Evolutionary conservation across 2,888 invertebrate genomes (phyloP), one percentile per base, ranked within the genome.

Genomic region (Perdita meconis): DNA sequence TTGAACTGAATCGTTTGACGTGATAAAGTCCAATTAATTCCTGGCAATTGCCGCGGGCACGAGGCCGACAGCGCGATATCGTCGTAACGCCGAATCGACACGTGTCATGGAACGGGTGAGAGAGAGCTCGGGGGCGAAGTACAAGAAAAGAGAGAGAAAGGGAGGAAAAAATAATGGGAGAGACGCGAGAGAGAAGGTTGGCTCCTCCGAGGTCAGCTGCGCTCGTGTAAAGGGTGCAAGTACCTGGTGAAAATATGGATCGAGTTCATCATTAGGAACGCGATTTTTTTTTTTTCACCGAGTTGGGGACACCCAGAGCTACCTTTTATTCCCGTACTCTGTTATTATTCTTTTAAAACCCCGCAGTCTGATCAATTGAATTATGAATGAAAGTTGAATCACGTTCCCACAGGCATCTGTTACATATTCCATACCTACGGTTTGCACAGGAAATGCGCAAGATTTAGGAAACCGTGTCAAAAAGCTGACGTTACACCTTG

Each of bases 1-100:
- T 57, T 75, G 78, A 77, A 69, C 77, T 79, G 81, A 85, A 86
- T 79, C 81, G 85, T 85, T 86, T 85, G 85, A 85, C 81, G 81
- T 82, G 86, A 86, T 85, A 86, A 85, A 84, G 84, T 85, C 81
- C 85, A 87, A 87, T 87, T 87, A 87, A 82, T 78, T 76, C 74
- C 50, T 51, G 59, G 84, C 79, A 74, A 78, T 83, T 67, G 79
- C 76, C 60, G 75, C 56, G 60, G 38, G 72, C 61, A 16, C 61
- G 78, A 57, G 63, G 47, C 61, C 50, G 30, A 13, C 50, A 53
- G 47, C 63, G 55, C 69, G 68, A 68, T 72, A 75, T 72, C 67
- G 70, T 66, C 59, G 70, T 53, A 68, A 69, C 63, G 64, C 47
- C 50, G 64, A 80, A 83, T 80, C 65, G 73, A 53, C 71, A 56